Base-by-base conservation (phyloP, 2,797 vertebrate genomes). In the Pipistrellus pygmaeus region DNA sequence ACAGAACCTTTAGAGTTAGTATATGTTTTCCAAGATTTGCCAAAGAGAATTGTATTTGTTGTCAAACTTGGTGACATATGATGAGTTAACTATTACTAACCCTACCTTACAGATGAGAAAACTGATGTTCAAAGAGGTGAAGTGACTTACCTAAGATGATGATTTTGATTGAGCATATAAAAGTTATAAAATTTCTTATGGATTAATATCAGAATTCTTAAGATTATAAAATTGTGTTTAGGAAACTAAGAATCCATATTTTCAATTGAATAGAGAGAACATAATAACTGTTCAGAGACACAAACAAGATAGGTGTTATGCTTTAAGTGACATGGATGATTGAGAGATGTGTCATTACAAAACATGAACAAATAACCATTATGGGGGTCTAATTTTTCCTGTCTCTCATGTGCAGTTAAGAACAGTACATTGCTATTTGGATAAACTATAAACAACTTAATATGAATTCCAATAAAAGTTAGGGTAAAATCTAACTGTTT, bases 361-460 rank as follows among this genome's bases (percentile, higher is more conserved):
- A 90, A 88, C 35, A 44, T 57, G 17, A 81, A 41, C 13, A 44
- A 76, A 71, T 12, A 76, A 57, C 6, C 4, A 64, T 51, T 75
- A 55, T 17, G 25, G 4, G 68, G 32, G 9, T 72, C 46, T 51
- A 38, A 3, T 90, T 25, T 60, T 88, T 73, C 10, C 13, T 84
- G 44, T 89, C 55, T 71, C 23, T 78, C 12, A 18, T 8, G 23
- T 64, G 27, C 6, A 80, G 20, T 71, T 80, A 75, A 71, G 55
- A 76, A 95, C 11, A 66, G 25, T 5, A 53, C 32, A 8, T 32
- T 78, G 57, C 41, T 48, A 62, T 78, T 18, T 83, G 38, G 20
- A 18, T 87, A 88, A 78, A 93, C 11, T 51, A 17, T 77, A 69
- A 89, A 57, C 11, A 75, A 69, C 57, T 96, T 75, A 95, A 84